These are phyloP conservation scores for Armadillidium nasatum DNA, from an alignment of 1,140 invertebrate species.

Conservation along the genomic window DNA sequence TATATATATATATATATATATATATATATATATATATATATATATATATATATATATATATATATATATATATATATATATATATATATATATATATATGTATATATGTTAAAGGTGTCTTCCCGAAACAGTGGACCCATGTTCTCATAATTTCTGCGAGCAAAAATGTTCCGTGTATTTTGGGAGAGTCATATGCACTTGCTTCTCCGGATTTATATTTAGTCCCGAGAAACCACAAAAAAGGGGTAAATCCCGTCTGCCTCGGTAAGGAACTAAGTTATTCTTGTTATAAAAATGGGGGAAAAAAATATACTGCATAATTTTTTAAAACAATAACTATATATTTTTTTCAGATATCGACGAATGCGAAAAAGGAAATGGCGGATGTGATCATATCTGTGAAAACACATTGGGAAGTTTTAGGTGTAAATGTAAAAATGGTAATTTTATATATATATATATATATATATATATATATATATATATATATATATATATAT, in stretches of 20 bases:
- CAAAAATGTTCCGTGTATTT: conserved; percentile 60
- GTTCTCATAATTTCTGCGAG: conserved; percentile 60
- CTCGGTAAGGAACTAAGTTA: conserved; percentile 51
- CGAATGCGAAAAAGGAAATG: conserved; percentile 61
- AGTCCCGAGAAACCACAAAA: conserved; percentile 54
- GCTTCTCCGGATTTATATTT: conserved; percentile 59
- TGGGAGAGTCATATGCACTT: conserved; percentile 61
- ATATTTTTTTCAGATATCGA: conserved; percentile 54
- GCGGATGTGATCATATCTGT: conserved; percentile 59
- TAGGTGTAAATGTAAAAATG: conserved; percentile 55
- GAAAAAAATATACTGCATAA: conserved; percentile 2
- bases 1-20: too few relatives aligned
- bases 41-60: too few relatives aligned
- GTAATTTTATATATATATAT: too few relatives aligned
- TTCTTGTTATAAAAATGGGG: background rate
- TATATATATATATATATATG: too few relatives aligned
- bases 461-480: too few relatives aligned
- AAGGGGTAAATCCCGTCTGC: conserved; percentile 56
- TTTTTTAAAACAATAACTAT: background rate
- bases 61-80: too few relatives aligned
- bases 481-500: too few relatives aligned
- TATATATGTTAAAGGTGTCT: conserved; percentile 52
- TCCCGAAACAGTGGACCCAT: conserved; percentile 57
- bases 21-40: too few relatives aligned
- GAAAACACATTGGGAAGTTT: conserved; percentile 58